Base-by-base conservation (phyloP, 2,888 invertebrate species). In the Ametastegia equiseti region DNA sequence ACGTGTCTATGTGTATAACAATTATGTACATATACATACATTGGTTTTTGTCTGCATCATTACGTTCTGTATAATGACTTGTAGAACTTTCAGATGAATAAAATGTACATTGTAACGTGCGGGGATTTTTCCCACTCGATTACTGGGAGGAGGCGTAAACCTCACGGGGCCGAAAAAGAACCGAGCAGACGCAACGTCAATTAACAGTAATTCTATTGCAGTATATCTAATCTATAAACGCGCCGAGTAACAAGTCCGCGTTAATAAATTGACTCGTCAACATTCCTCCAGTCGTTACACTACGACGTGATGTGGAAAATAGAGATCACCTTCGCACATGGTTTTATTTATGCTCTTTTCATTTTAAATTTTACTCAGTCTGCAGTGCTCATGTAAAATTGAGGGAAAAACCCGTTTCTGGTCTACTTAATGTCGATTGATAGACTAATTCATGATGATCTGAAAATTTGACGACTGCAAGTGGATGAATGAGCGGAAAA, bases 71-170 rank as follows among this genome's bases (percentile, higher is more conserved):
- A 27, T 47, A 45, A 0, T 13, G 6, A 13, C 71, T 19, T 45
- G 9, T 2, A 42, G 30, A 67, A 39, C 19, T 67, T 47, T 7
- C 6, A 27, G 27, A 30, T 15, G 30, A 23, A 71, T 78, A 63
- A 63, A 39, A 27, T 19, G 11, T 9, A 78, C 78, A n/a, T n/a
- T n/a, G n/a, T n/a, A n/a, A n/a, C n/a, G n/a, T n/a, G n/a, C n/a
- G n/a, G n/a, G n/a, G n/a, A n/a, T n/a, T n/a, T 78, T 78, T 78
- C 23, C 78, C 60, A 60, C 27, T 42, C 78, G 78, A 78, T 78
- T 60, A 78, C 57, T 63, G 42, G 33, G 42, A 63, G 78, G 78
- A 63, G 78, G 78, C 78, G 78, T 78, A 78, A 78, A 60, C 63
- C 78, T 45, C 60, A 2, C 13, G 78, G 45, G 78, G 19, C 71